These are phyloP conservation scores for Gallinago paraguaiae DNA, from an alignment of 2,113 vertebrate species.

Conservation along the genomic window DNA sequence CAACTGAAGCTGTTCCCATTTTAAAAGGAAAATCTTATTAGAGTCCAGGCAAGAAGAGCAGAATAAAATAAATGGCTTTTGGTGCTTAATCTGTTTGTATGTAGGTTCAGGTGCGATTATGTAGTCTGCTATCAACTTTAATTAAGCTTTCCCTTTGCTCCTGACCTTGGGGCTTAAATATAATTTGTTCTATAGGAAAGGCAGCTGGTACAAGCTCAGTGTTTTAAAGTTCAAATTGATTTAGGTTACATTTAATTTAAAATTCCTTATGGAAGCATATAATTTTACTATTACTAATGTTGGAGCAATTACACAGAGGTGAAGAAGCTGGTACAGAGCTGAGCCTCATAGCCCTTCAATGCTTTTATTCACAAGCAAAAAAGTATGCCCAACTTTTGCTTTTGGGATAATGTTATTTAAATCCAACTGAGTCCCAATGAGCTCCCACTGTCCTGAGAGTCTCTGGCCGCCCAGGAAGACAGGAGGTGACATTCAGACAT, in stretches of 20 bases:
- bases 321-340: background rate
- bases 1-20: background rate
- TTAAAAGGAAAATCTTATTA: conserved; percentile 29
- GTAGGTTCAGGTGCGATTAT: conserved; percentile 37
- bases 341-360: background rate
- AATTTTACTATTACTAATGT: conserved; percentile 26
- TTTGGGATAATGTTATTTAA: background rate
- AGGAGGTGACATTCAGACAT: background rate
- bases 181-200: conserved; percentile 10
- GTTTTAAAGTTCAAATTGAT: conserved; percentile 39
- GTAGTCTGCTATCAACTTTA: conserved; percentile 27
- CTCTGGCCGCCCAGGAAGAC: background rate
- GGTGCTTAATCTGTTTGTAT: conserved; percentile 18
- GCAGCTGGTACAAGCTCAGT: background rate
- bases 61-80: conserved; percentile 21
- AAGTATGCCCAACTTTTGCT: background rate
- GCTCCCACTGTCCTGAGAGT: background rate
- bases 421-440: background rate
- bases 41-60: background rate
- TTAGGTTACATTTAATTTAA: conserved; percentile 3
- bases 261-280: conserved; percentile 17
- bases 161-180: conserved; percentile 18
- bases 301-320: conserved; percentile 17
- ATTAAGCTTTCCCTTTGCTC: conserved; percentile 45
- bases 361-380: background rate